These are phyloP conservation scores for Tetrao urogallus DNA, from an alignment of 2,113 vertebrate genomes.

Conservation along the genomic window DNA sequence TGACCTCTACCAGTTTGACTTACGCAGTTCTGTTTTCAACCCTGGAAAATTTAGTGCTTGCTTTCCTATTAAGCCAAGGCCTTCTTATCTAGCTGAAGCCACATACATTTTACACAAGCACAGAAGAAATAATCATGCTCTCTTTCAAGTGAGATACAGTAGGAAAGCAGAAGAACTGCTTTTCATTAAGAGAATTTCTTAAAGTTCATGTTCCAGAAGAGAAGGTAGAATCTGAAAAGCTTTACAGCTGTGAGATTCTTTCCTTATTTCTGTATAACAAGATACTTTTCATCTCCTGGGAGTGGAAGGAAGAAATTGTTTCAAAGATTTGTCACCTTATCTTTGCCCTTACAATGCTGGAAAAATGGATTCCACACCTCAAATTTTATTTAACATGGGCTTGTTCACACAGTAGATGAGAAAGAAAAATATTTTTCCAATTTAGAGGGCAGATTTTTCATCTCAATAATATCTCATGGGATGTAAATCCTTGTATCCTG, in stretches of 20 bases:
- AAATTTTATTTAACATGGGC: conserved; percentile 6
- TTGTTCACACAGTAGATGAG: conserved; percentile 7
- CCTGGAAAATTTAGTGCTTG: background rate
- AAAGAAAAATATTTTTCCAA: conserved; percentile 23
- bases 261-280: background rate
- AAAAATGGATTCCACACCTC: background rate
- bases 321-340: conserved; percentile 1
- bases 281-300: background rate
- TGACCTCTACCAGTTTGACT: background rate
- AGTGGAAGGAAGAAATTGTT: conserved; percentile 16
- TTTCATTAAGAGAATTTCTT: conserved; percentile 3
- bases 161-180: background rate
- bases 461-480: background rate
- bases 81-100: background rate
- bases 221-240: background rate
- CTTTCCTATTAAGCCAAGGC: background rate
- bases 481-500: background rate
- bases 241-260: background rate
- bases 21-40: background rate
- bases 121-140: background rate
- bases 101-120: accelerated
- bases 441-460: conserved; percentile 1
- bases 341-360: background rate
- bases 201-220: background rate
- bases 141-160: background rate